phyloP scores from a whole-genome alignment of 1,140 invertebrate species.

The Macrobrachium rosenbergii region DNA sequence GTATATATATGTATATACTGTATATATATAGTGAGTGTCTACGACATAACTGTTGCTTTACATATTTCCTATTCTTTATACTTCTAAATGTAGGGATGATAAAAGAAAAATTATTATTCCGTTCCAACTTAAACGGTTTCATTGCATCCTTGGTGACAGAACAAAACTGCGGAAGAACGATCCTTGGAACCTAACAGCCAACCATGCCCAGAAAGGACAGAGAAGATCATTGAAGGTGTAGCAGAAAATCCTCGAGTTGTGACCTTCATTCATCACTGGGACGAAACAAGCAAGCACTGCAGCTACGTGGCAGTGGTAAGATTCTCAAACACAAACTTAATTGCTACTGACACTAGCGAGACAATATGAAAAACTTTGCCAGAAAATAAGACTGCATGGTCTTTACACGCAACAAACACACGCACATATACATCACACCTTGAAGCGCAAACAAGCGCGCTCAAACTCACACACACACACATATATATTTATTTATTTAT shows the following conservation, averaged over 20 bases:
- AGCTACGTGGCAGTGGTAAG: no score
- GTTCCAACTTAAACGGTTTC: not conserved
- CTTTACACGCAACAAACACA: not conserved
- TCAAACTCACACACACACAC: not conserved
- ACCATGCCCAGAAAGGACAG: no score
- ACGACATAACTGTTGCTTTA: not conserved
- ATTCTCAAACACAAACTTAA: no score
- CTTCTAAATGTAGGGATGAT: slow-evolving; percentile 21
- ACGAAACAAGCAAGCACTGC: no score
- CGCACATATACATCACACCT: not conserved
- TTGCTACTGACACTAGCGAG: no score
- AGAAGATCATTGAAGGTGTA: no score
- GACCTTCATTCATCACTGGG: no score
- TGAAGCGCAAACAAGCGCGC: not conserved
- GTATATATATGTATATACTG: slow-evolving; percentile 41
- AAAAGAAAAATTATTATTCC: slow-evolving; percentile 1
- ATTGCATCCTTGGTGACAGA: not conserved
- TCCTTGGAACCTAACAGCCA: not conserved
- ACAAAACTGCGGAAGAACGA: not conserved
- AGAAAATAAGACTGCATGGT: no score
- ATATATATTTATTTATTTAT: no score
- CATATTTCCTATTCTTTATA: slow-evolving; percentile 25
- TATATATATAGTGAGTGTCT: not conserved
- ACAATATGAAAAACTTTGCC: no score
- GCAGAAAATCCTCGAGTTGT: no score